Percentiles rank a stretch among this genome's conserved stretches.
Conservation (phyloP, 2,113 vertebrate genomes). For the Ptilorrhoa leucosticta region DNA sequence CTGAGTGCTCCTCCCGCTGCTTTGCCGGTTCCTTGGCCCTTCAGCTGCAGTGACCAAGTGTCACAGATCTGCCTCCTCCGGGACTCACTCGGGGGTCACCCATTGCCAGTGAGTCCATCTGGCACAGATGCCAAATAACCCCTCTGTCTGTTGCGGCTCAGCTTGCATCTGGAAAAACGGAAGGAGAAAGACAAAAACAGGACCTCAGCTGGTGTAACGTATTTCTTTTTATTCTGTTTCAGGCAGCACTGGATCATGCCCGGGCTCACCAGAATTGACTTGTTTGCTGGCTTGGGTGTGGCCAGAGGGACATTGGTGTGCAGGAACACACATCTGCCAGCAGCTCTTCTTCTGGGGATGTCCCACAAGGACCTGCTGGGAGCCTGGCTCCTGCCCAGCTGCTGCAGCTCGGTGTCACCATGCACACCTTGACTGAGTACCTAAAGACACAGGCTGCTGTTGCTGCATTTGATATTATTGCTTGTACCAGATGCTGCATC, state of each 20-base stretch:
- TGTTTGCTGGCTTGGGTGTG: accelerated
- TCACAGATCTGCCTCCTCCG: neutral
- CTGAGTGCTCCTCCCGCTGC: neutral
- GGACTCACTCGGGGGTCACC: neutral
- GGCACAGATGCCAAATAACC: neutral
- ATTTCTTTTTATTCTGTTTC: neutral
- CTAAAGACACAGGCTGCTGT: neutral
- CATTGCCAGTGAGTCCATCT: neutral
- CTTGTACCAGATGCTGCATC: neutral
- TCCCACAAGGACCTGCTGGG: neutral
- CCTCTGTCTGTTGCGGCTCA: neutral
- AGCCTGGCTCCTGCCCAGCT: neutral
- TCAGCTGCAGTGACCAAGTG: neutral
- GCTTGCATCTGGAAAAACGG: neutral
- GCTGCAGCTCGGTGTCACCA: neutral
- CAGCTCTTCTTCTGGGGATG: neutral
- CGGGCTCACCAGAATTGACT: neutral
- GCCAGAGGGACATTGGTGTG: neutral
- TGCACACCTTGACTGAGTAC: neutral
- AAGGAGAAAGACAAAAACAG: neutral
- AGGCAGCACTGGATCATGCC: neutral
- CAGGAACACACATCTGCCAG: neutral
- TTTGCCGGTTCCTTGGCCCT: neutral
- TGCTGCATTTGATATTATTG: neutral
- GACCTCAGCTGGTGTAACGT: accelerated